These are phyloP conservation scores for Paedocypris micromegethes DNA, from an alignment of 2,797 vertebrate species.

Conservation along the genomic window DNA sequence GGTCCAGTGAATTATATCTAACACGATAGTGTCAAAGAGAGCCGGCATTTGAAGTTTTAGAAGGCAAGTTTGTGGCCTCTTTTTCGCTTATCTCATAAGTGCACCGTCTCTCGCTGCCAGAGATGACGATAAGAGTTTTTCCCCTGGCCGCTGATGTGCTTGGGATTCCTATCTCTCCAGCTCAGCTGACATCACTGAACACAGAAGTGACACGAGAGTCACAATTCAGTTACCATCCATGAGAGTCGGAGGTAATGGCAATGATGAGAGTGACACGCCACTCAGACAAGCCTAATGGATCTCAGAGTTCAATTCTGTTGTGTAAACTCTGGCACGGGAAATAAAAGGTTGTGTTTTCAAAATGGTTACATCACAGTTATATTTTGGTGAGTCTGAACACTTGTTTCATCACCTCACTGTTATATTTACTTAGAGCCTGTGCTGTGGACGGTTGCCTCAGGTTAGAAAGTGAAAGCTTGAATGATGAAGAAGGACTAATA, in stretches of 20 bases:
- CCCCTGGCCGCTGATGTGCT: conserved; percentile 24
- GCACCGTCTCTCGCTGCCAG: conserved; percentile 19
- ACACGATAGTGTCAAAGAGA: conserved; percentile 4
- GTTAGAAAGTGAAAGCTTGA: neutral
- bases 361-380: neutral
- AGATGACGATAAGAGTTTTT: conserved; percentile 27
- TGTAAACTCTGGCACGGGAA: neutral
- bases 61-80: conserved; percentile 15
- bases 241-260: conserved; percentile 5
- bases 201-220: conserved; percentile 1
- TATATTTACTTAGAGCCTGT: conserved; percentile 45
- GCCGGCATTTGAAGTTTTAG: conserved; percentile 7
- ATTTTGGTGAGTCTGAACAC: conserved; percentile 14
- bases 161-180: conserved; percentile 22
- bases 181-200: conserved; percentile 3
- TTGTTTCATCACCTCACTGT: conserved; percentile 8
- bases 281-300: conserved; percentile 4
- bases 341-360: no score
- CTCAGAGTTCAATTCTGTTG: no score
- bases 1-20: conserved; percentile 25
- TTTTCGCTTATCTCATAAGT: conserved; percentile 15
- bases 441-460: conserved; percentile 41
- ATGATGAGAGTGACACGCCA: neutral
- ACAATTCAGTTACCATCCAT: conserved; percentile 6
- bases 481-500: conserved; percentile 1